These are phyloP conservation scores for Drosophila siamana DNA, from an alignment of 2,888 invertebrate species.

Conservation along the genomic window DNA sequence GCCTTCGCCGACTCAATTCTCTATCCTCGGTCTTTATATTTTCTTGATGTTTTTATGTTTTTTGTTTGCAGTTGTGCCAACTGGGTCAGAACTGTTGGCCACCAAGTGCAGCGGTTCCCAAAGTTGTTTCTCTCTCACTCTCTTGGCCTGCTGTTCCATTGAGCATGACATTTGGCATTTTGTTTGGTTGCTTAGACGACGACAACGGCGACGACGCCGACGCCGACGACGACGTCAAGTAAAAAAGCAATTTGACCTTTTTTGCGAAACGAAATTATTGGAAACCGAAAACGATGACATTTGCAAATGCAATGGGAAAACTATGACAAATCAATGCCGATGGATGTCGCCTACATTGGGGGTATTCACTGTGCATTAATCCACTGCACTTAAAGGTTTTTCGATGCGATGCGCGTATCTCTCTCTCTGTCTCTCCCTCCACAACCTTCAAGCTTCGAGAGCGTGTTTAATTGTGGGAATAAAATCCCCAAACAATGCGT, in stretches of 20 bases:
- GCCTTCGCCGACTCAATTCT: slow-evolving; percentile 24
- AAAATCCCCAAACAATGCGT: slow-evolving; percentile 5
- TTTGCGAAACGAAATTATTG: slow-evolving; percentile 28
- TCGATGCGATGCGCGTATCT: not conserved
- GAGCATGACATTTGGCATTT: slow-evolving; percentile 68
- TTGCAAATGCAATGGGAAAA: slow-evolving; percentile 47
- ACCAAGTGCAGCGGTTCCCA: slow-evolving; percentile 59
- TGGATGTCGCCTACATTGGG: slow-evolving; percentile 33
- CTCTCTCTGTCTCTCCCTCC: too few relatives aligned
- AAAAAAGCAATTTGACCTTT: slow-evolving; percentile 68
- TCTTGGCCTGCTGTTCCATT: slow-evolving; percentile 30
- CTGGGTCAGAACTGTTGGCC: slow-evolving; percentile 55
- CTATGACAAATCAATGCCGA: slow-evolving; percentile 42
- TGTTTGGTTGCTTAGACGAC: slow-evolving; percentile 61
- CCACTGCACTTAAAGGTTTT: slow-evolving; percentile 14
- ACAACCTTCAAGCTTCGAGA: slow-evolving; percentile 19
- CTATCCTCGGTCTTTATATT: slow-evolving; percentile 2
- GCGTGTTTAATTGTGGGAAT: slow-evolving; percentile 30
- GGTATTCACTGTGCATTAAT: slow-evolving; percentile 24
- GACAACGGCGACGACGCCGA: too few relatives aligned
- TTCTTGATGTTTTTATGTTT: not conserved
- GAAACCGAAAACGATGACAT: slow-evolving; percentile 57
- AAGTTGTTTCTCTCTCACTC: slow-evolving; percentile 3
- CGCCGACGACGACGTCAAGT: slow-evolving; percentile 30
- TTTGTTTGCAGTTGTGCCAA: slow-evolving; percentile 45